Base-by-base conservation (phyloP, 2,888 invertebrate genomes). In the Aphidoletes aphidimyza region DNA sequence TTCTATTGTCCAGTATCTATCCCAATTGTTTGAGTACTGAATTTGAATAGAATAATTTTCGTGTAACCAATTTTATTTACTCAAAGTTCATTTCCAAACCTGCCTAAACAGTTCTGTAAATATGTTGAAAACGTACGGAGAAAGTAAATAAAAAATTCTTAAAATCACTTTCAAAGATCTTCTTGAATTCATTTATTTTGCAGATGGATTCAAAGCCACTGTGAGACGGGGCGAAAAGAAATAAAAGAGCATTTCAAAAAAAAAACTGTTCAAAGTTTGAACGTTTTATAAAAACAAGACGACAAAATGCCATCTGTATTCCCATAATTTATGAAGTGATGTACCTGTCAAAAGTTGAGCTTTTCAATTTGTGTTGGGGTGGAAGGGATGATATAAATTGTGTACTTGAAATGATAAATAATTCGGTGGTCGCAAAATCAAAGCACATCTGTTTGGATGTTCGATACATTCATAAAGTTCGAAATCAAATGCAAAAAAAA, bases 261-360 rank as follows among this genome's bases (percentile, higher is more conserved):
- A n/a, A n/a, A n/a, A n/a, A n/a, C n/a, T n/a, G n/a, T 69, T 34
- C 30, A 69, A 69, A 69, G 69, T 69, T 69, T 69, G n/a, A 26
- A 22, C n/a, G 69, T 30, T 30, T 69, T 30, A 69, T 30, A 34
- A 69, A 30, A 69, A 30, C 30, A 69, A 30, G 69, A 1, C 34
- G 69, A 30, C 69, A 69, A 69, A 69, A 30, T 30, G 14, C 26
- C 69, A 69, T 69, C 30, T 69, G 69, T 69, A 69, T 69, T 69
- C 69, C 17, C 69, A 69, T 69, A 69, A 69, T 14, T 69, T 30
- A 69, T 69, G 69, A 34, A 69, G 69, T 69, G 69, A 69, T 69
- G 69, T 30, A 69, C 69, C 69, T 69, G 69, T 69, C 69, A 69
- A 30, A 69, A 30, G 69, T 69, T 30, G 69, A 69, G 69, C 30